These are phyloP conservation scores for Apocheima hispidaria DNA, from an alignment of 2,888 invertebrate genomes.

Conservation along the genomic window DNA sequence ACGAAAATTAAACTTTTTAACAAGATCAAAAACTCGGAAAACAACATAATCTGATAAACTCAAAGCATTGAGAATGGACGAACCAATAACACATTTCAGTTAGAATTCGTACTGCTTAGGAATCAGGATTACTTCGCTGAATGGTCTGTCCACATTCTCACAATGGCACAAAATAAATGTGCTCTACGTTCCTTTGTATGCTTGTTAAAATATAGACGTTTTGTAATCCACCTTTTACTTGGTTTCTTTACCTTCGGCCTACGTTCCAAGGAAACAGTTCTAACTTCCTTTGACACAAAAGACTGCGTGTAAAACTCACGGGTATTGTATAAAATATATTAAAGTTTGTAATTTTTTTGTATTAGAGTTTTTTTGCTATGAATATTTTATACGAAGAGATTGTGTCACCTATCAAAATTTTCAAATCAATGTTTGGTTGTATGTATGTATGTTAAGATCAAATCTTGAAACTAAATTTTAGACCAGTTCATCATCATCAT, in stretches of 20 bases:
- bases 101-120: constrained; percentile 1
- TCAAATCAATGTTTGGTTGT: no score
- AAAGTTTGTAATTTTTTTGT: no score
- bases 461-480: no score
- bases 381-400: neutral
- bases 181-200: constrained; percentile 21
- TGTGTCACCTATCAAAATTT: no score
- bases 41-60: neutral
- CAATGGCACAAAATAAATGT: constrained; percentile 23
- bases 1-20: no score
- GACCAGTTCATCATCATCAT: no score
- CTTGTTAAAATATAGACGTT: constrained; percentile 26
- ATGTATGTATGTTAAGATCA: no score
- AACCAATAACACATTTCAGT: constrained; percentile 15
- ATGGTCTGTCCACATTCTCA: constrained; percentile 19
- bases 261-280: neutral
- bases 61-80: neutral
- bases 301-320: neutral
- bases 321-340: neutral
- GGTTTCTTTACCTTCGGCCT: constrained; percentile 9
- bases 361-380: neutral
- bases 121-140: constrained; percentile 18
- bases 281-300: constrained; percentile 10
- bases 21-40: no score
- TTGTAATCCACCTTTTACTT: constrained; percentile 20